phyloP scores from a whole-genome alignment of 2,113 vertebrate genomes.

The Malaclemys terrapin region DNA sequence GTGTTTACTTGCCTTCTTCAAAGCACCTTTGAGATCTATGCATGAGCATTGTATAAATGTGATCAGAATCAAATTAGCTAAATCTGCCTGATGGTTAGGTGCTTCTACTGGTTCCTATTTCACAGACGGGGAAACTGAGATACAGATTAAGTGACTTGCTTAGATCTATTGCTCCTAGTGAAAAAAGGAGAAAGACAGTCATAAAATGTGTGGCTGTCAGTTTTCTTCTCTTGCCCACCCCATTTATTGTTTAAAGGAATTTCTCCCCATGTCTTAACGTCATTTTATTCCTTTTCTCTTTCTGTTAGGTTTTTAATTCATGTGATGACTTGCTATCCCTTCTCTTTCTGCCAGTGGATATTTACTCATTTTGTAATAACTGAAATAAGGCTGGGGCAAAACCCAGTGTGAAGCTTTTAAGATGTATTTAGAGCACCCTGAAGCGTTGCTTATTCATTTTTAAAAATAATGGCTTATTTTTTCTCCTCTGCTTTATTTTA shows the following conservation, averaged over 20 bases:
- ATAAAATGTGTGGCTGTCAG: neutral
- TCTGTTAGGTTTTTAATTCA: neutral
- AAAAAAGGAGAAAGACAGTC: fast-evolving
- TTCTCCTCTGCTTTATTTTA: neutral
- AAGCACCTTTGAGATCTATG: neutral
- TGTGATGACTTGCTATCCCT: neutral
- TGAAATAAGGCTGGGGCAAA: neutral
- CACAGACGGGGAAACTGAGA: neutral
- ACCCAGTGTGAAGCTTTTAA: neutral
- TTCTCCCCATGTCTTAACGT: neutral
- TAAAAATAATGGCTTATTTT: neutral
- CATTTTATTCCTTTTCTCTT: neutral
- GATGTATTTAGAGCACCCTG: neutral
- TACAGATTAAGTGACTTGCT: neutral
- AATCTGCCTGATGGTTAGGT: neutral
- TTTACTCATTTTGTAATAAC: neutral
- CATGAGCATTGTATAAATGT: neutral
- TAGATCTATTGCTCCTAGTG: neutral
- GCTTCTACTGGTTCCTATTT: neutral
- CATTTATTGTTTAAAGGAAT: neutral
- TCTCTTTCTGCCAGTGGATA: neutral
- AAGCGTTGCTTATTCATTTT: neutral
- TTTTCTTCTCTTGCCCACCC: neutral
- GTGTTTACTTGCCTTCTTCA: neutral
- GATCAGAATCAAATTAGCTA: neutral